phyloP scores from a whole-genome alignment of 2,797 vertebrate genomes.

The Ctenochaetus hawaiiensis region DNA sequence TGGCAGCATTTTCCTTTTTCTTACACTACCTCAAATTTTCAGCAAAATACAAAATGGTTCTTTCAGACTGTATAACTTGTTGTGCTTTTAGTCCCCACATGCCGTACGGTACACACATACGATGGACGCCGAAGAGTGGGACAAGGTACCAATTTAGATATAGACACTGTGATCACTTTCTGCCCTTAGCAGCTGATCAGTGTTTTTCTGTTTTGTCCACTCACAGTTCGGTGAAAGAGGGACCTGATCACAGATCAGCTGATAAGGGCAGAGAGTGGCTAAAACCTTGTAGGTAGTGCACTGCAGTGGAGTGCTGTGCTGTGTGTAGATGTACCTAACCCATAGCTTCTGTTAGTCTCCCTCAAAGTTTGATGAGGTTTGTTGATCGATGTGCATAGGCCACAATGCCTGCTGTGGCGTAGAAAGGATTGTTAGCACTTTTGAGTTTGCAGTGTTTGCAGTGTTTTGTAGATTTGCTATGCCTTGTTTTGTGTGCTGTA shows the following conservation, averaged over 20 bases:
- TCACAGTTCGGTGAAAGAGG: slow-evolving; percentile 4
- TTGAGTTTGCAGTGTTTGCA: slow-evolving; percentile 72
- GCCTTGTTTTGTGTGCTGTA: slow-evolving; percentile 77
- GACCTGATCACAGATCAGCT: slow-evolving; percentile 58
- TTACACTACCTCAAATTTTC: slow-evolving; percentile 17
- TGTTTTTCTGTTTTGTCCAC: slow-evolving; percentile 27
- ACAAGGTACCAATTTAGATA: slow-evolving; percentile 84
- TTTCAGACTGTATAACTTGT: slow-evolving; percentile 77
- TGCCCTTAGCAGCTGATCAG: slow-evolving; percentile 70
- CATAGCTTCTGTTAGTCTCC: slow-evolving; percentile 81
- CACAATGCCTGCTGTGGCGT: slow-evolving; percentile 82
- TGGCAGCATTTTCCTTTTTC: slow-evolving; percentile 26
- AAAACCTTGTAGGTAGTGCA: slow-evolving; percentile 65
- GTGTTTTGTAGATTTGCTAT: slow-evolving; percentile 78
- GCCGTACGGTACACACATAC: slow-evolving; percentile 83
- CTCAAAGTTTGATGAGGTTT: slow-evolving; percentile 77
- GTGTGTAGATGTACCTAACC: slow-evolving; percentile 81
- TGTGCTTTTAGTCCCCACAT: slow-evolving; percentile 87
- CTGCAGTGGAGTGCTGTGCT: slow-evolving; percentile 78
- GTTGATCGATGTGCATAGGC: slow-evolving; percentile 82
- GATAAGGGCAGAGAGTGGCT: slow-evolving; percentile 69
- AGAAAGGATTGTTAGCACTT: slow-evolving; percentile 74
- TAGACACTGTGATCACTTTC: slow-evolving; percentile 63
- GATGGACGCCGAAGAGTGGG: slow-evolving; percentile 85
- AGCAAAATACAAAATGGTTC: slow-evolving; percentile 49